Percentiles rank a stretch among this genome's conserved stretches.
Conservation (phyloP, 1,140 invertebrate species). For the Zaprionus camerounensis region DNA sequence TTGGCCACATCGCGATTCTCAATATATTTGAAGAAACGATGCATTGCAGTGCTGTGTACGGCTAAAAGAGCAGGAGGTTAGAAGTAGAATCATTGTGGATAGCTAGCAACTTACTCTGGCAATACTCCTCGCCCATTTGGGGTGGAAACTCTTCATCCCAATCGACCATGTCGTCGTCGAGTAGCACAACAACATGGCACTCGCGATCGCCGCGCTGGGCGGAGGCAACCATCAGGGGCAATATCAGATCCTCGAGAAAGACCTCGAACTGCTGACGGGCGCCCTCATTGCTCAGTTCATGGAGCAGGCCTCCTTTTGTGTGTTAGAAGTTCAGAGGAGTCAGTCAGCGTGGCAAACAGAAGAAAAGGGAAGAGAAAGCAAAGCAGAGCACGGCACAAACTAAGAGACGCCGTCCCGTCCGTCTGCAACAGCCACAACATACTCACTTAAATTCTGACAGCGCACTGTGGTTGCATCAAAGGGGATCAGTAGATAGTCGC, state of each 20-base stretch:
- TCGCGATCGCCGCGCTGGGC: conserved; percentile 95
- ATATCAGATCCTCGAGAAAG: conserved; percentile 97
- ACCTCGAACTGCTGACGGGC: conserved; percentile 98
- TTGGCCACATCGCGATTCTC: conserved; percentile 99
- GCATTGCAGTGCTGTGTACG: conserved; percentile 95
- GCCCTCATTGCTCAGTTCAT: conserved; percentile 99
- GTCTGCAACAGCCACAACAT: conserved; percentile 40
- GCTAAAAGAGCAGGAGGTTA: conserved; percentile 85
- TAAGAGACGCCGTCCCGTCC: conserved; percentile 53
- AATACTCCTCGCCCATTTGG: conserved; percentile 99
- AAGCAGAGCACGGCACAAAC: conserved; percentile 62
- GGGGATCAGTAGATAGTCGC: conserved; percentile 98
- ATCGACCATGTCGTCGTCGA: conserved; percentile 98
- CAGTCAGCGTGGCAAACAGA: conserved; percentile 35
- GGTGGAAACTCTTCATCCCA: conserved; percentile 99
- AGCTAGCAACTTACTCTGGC: conserved; percentile 90
- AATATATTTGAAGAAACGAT: conserved; percentile 99
- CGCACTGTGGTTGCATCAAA: conserved; percentile 98
- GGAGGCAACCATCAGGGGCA: conserved; percentile 98
- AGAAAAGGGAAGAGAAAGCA: conserved; percentile 37
- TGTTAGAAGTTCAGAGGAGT: conserved; percentile 30
- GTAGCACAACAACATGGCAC: conserved; percentile 96
- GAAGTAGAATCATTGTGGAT: neutral
- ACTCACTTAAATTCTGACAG: conserved; percentile 96
- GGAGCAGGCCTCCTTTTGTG: conserved; percentile 94